phyloP scores from a whole-genome alignment of 2,113 vertebrate species.

The Caracal caracal region DNA sequence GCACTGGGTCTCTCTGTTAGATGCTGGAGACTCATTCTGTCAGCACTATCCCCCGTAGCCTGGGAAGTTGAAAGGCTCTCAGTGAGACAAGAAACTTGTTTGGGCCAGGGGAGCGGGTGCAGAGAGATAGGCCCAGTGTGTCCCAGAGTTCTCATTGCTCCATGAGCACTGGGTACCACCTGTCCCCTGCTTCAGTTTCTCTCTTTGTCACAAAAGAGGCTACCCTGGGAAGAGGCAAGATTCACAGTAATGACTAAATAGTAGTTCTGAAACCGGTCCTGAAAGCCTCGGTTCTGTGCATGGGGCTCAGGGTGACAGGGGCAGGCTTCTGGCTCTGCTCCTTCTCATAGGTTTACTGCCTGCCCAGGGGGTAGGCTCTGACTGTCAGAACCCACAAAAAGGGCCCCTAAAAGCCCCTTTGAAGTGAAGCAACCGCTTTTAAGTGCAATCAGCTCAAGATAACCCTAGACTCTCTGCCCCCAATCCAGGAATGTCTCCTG shows the following conservation, averaged over 20 bases:
- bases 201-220: neutral
- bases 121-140: neutral
- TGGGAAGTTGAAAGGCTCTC: neutral
- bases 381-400: neutral
- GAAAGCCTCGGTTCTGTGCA: neutral
- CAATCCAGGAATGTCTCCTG: slow-evolving; percentile 54
- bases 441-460: slow-evolving; percentile 78
- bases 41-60: neutral
- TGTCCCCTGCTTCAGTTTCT: neutral
- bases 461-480: slow-evolving; percentile 49
- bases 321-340: neutral
- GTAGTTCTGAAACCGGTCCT: neutral
- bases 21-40: neutral
- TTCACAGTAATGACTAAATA: neutral
- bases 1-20: neutral
- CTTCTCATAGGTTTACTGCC: slow-evolving; percentile 47
- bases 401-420: slow-evolving; percentile 46
- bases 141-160: neutral
- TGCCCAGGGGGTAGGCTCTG: neutral
- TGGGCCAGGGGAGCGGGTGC: fast-evolving
- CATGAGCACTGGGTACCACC: neutral
- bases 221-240: neutral
- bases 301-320: neutral
- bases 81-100: neutral
- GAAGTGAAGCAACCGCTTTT: slow-evolving; percentile 66